Evolutionary conservation across 2,113 vertebrate species (phyloP).

Genomic region (Rhea pennata): DNA sequence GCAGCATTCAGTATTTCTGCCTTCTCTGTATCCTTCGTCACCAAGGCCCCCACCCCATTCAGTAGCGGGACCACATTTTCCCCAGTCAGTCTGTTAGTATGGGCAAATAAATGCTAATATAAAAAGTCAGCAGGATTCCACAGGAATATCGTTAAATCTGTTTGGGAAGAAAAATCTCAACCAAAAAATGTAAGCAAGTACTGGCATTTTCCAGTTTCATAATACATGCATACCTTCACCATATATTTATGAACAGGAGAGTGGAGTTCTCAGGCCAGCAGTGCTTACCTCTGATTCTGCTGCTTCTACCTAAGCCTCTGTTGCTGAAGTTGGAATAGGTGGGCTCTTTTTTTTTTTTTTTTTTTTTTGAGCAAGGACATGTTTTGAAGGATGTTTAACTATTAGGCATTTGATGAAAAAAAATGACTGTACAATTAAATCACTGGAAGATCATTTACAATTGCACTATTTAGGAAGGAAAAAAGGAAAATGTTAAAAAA

Average conservation of each 20-base stretch:
- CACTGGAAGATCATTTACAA: background rate
- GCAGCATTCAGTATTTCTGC: too few species aligned
- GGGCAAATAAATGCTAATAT: background rate
- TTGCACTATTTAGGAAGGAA: background rate
- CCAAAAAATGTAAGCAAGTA: background rate
- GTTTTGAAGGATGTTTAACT: background rate
- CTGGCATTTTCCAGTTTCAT: background rate
- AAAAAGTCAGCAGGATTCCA: background rate
- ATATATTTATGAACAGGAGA: background rate
- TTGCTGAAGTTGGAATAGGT: background rate
- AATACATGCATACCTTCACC: background rate
- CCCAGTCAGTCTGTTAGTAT: background rate
- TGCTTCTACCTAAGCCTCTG: background rate
- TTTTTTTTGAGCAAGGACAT: background rate
- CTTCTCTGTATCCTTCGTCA: too few species aligned
- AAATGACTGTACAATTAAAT: background rate
- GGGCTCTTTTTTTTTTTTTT: background rate
- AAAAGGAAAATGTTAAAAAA: background rate
- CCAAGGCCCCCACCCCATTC: too few species aligned
- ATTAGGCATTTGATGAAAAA: background rate
- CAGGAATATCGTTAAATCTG: background rate
- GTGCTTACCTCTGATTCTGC: background rate
- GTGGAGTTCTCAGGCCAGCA: accelerated
- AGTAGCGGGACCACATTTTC: too few species aligned
- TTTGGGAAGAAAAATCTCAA: background rate